Conservation (phyloP, 37 sponge, comb jelly and placozoan genomes). For the Beroe forskalii region DNA sequence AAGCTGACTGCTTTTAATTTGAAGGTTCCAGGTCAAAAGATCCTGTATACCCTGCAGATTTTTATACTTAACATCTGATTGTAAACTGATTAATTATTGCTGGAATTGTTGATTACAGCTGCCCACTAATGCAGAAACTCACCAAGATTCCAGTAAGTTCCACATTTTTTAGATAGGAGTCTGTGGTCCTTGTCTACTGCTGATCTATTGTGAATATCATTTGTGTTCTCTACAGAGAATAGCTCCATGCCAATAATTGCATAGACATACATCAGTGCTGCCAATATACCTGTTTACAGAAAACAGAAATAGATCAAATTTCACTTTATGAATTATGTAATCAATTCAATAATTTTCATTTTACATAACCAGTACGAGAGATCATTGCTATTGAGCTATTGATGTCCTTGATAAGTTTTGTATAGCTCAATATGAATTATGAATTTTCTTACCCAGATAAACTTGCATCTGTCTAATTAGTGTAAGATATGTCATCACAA, state of each 20-base stretch:
- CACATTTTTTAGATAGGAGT: background rate
- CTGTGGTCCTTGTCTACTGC: background rate
- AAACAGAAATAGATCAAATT: background rate
- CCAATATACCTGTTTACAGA: conserved; percentile 60
- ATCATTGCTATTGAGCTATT: no score
- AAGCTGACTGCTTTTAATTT: no score
- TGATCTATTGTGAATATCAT: background rate
- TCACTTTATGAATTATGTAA: background rate
- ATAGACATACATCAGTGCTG: conserved; percentile 30
- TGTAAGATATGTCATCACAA: conserved; percentile 23
- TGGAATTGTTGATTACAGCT: no score
- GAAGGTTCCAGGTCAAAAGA: no score
- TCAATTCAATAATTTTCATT: background rate
- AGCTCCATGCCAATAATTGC: conserved; percentile 57
- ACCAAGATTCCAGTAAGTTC: conserved; percentile 65
- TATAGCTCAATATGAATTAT: no score
- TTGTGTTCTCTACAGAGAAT: conserved; percentile 4
- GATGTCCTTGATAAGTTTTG: no score
- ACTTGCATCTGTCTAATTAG: conserved; percentile 36
- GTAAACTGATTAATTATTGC: no score
- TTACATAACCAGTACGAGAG: background rate
- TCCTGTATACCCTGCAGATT: no score
- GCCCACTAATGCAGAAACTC: background rate
- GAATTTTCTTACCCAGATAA: conserved; percentile 43
- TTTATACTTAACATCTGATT: no score